Percentiles rank a stretch among this genome's conserved stretches.
Evolutionary conservation across 2,888 invertebrate genomes (phyloP).

Genomic region (Amiota minor): DNA sequence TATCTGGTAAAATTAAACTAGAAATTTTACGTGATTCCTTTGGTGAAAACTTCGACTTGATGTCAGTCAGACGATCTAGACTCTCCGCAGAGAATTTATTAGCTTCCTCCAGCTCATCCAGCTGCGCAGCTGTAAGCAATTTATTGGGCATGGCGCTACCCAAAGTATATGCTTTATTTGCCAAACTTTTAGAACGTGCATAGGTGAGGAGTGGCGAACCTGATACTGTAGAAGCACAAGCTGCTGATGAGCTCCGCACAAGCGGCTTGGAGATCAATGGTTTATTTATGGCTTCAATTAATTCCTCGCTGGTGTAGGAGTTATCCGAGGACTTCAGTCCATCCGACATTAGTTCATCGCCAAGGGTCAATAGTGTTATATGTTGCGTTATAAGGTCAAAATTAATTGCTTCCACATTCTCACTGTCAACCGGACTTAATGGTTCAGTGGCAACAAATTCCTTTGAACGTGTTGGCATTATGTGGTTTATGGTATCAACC

Average conservation of each 20-base stretch:
- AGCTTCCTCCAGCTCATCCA: conserved; percentile 66
- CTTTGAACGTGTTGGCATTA: conserved; percentile 45
- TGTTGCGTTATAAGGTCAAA: conserved; percentile 59
- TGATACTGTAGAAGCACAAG: conserved; percentile 52
- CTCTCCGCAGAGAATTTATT: conserved; percentile 70
- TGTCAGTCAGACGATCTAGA: conserved; percentile 69
- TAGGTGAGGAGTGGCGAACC: conserved; percentile 69
- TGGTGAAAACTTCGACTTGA: conserved; percentile 68
- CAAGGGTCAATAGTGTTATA: conserved; percentile 54
- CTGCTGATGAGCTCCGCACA: conserved; percentile 61
- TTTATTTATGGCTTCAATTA: conserved; percentile 63
- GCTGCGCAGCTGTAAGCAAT: conserved; percentile 63
- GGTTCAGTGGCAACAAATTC: conserved; percentile 62
- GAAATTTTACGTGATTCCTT: conserved; percentile 57
- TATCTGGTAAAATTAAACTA: conserved; percentile 62
- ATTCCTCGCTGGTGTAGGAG: conserved; percentile 34
- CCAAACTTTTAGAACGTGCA: conserved; percentile 68
- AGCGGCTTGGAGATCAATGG: conserved; percentile 64
- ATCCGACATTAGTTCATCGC: conserved; percentile 44
- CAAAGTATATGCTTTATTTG: conserved; percentile 60
- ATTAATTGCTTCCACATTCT: conserved; percentile 59
- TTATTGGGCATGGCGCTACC: conserved; percentile 61
- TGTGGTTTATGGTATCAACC: conserved; percentile 30
- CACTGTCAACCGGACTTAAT: conserved; percentile 54
- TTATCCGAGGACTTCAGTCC: neutral